Evolutionary conservation across 2,113 vertebrate genomes (phyloP), one percentile per base, ranked within the genome.

Genomic region (Lates calcarifer): DNA sequence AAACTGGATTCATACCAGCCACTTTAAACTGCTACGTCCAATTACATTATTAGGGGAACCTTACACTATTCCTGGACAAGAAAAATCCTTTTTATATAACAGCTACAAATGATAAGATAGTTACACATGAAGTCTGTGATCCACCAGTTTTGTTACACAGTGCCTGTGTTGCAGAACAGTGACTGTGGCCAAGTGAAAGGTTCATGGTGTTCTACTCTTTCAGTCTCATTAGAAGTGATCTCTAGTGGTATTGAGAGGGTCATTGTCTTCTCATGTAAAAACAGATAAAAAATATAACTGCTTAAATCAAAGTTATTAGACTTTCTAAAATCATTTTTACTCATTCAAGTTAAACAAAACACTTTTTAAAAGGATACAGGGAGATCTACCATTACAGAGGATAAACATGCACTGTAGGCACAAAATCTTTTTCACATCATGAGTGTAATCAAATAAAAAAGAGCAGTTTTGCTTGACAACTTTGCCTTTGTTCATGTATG

Each of bases 381-480:
- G 20, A 8, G n/a, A 29, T 12, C 13, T 67, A 29, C 12, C 51
- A 31, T 51, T 24, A 51, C 22, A 39, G 58, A 55, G 47, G 58
- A 79, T 29, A 13, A n/a, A 74, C 43, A 51, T 39, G 31, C 39
- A 66, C 11, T 28, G 45, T 3, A 79, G 47, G 58, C 37, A 64
- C n/a, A n/a, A n/a, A n/a, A n/a, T 49, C 8, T 33, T 28, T 20
- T 58, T 29, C 31, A 58, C 33, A 9, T 41, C 24, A 47, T 1
- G 15, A 73, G 12, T 31, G 24, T 3, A 24, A 5, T 58, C 8
- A 11, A 49, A 45, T 3, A 18, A n/a, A 56, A 56, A 79, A 64
- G 13, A 77, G n/a, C 39, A 77, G 22, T 68, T 68, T 14, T 6
- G 5, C 29, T 35, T 28, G 11, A 64, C 18, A 13, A 51, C 41